Conservation (phyloP, 2,888 invertebrate genomes). For the Pseudanteris insignis region DNA sequence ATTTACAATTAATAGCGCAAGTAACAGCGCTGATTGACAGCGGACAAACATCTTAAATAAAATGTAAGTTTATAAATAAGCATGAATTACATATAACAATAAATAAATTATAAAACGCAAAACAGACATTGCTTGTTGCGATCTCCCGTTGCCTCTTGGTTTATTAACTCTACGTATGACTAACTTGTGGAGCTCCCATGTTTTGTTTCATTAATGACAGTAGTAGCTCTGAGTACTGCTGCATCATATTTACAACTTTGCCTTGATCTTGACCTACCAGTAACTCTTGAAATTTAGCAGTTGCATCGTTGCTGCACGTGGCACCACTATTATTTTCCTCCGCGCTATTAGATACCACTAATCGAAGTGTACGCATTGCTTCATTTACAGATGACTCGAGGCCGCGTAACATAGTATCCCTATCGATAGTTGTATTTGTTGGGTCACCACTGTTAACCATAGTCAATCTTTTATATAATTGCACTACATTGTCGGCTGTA, state of each 20-base stretch:
- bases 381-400: constrained; percentile 65
- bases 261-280: constrained; percentile 66
- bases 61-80: constrained; percentile 19
- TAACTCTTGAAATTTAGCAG: constrained; percentile 68
- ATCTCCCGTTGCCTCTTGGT: constrained; percentile 22
- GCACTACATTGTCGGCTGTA: constrained; percentile 77
- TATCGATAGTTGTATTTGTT: constrained; percentile 57
- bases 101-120: constrained; percentile 16
- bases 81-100: constrained; percentile 22
- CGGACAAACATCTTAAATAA: constrained; percentile 3
- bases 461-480: constrained; percentile 74
- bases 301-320: constrained; percentile 66
- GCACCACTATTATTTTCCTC: constrained; percentile 46
- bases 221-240: constrained; percentile 72
- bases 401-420: constrained; percentile 67
- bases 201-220: constrained; percentile 72
- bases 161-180: constrained; percentile 54
- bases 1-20: constrained; percentile 26
- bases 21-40: constrained; percentile 8
- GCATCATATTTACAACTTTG: constrained; percentile 71
- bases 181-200: constrained; percentile 64
- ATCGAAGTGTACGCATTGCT: constrained; percentile 64
- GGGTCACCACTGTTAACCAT: constrained; percentile 67
- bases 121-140: constrained; percentile 13
- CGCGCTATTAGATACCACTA: constrained; percentile 57